Conservation (phyloP, 2,888 invertebrate species). For the Idaea biselata region DNA sequence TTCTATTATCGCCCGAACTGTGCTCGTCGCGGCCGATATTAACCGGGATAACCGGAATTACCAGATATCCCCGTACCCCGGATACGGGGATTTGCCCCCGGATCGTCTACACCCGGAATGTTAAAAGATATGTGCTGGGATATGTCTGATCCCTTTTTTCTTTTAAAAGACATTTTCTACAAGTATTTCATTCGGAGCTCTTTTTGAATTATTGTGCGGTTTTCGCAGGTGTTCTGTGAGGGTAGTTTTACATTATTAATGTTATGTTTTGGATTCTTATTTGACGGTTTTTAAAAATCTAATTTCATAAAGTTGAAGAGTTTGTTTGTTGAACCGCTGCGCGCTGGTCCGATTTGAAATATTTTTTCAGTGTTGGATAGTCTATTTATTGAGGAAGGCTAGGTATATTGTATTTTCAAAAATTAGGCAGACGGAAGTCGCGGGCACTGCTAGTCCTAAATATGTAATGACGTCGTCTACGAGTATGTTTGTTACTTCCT, state of each 20-base stretch:
- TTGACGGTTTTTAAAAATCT: not conserved
- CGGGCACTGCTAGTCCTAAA: too few relatives aligned
- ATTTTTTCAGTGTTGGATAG: too few relatives aligned
- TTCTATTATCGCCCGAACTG: constrained; percentile 63
- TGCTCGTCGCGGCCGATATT: constrained; percentile 64
- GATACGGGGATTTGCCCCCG: constrained; percentile 78
- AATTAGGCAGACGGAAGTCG: too few relatives aligned
- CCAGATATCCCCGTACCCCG: constrained; percentile 66
- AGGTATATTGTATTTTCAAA: too few relatives aligned
- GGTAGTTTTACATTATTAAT: not conserved
- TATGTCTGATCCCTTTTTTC: constrained; percentile 19
- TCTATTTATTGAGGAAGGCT: too few relatives aligned
- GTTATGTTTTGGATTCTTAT: not conserved
- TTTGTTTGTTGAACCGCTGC: too few relatives aligned
- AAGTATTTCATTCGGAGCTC: not conserved
- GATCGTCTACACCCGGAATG: constrained; percentile 72
- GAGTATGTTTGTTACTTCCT: too few relatives aligned
- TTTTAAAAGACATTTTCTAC: constrained; percentile 16
- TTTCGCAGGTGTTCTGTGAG: not conserved
- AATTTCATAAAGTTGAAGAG: too few relatives aligned
- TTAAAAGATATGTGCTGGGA: constrained; percentile 68
- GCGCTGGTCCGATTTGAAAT: too few relatives aligned
- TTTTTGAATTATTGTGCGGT: not conserved
- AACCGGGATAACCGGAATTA: constrained; percentile 80
- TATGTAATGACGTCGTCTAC: too few relatives aligned